Conservation (phyloP, 2,113 vertebrate genomes). For the Sinocyclocheilus rhinocerous region DNA sequence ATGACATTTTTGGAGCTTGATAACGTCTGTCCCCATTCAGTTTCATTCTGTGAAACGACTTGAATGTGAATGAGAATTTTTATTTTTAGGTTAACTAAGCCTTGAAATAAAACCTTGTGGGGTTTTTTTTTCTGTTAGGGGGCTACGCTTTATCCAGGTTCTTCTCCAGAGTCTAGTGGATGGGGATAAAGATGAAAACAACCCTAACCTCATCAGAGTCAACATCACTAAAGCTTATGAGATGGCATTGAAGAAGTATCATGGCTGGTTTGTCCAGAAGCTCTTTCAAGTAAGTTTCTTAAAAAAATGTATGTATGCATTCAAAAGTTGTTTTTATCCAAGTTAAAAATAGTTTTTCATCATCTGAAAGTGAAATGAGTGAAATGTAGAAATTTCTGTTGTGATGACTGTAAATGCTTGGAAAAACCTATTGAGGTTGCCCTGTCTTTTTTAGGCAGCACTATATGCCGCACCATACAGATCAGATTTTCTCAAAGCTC, state of each 20-base stretch:
- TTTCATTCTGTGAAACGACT: neutral
- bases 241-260: slow-evolving; percentile 87
- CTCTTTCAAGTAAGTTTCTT: slow-evolving; percentile 82
- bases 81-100: neutral
- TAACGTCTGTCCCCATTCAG: neutral
- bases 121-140: slow-evolving; percentile 70
- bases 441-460: slow-evolving; percentile 75
- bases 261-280: slow-evolving; percentile 92
- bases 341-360: neutral
- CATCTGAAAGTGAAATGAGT: neutral
- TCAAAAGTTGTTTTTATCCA: neutral
- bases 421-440: neutral
- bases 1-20: neutral
- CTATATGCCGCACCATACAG: slow-evolving; percentile 88
- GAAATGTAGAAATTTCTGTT: neutral
- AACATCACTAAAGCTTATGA: slow-evolving; percentile 93
- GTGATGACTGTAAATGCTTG: neutral
- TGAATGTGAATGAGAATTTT: neutral
- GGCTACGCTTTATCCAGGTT: slow-evolving; percentile 92
- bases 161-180: slow-evolving; percentile 93
- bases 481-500: slow-evolving; percentile 88
- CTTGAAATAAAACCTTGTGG: neutral
- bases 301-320: neutral
- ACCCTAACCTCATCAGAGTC: slow-evolving; percentile 90
- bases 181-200: slow-evolving; percentile 87